Evolutionary conservation across 2,113 vertebrate genomes (phyloP).

Genomic region (Taurulus bubalis): DNA sequence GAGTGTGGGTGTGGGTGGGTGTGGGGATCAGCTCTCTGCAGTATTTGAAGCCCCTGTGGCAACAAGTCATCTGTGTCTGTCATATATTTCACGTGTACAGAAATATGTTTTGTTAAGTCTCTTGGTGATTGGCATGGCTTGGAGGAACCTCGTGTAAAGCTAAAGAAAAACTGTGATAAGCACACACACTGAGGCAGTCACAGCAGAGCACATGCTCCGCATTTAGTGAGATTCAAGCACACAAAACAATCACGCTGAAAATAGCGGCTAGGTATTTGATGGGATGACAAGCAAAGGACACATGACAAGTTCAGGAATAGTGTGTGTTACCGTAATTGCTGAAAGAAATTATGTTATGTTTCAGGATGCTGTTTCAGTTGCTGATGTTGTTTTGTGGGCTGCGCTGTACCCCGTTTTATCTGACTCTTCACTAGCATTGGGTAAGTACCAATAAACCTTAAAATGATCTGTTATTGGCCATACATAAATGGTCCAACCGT

Average conservation of each 20-base stretch:
- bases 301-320: neutral
- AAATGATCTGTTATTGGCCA: neutral
- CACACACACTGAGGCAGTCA: neutral
- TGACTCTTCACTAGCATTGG: slow-evolving; percentile 70
- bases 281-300: neutral
- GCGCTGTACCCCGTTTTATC: slow-evolving; percentile 86
- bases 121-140: slow-evolving; percentile 29
- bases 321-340: neutral
- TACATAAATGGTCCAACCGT: neutral
- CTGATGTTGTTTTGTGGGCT: slow-evolving; percentile 91
- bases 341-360: slow-evolving; percentile 50
- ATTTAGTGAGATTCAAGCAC: slow-evolving; percentile 12
- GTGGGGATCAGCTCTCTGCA: slow-evolving; percentile 5
- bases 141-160: slow-evolving; percentile 10
- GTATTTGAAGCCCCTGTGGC: slow-evolving; percentile 27
- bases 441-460: slow-evolving; percentile 54
- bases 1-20: neutral
- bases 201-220: neutral
- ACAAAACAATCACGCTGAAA: slow-evolving; percentile 1
- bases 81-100: slow-evolving; percentile 30
- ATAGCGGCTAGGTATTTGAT: neutral
- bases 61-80: slow-evolving; percentile 34
- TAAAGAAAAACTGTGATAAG: slow-evolving; percentile 3
- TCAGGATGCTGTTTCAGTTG: slow-evolving; percentile 86
- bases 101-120: slow-evolving; percentile 26